A percentile compares a stretch with the other conserved stretches of the same genome.
Evolutionary conservation across 1,140 invertebrate species (phyloP).

Genomic region (Dysdera silvatica): DNA sequence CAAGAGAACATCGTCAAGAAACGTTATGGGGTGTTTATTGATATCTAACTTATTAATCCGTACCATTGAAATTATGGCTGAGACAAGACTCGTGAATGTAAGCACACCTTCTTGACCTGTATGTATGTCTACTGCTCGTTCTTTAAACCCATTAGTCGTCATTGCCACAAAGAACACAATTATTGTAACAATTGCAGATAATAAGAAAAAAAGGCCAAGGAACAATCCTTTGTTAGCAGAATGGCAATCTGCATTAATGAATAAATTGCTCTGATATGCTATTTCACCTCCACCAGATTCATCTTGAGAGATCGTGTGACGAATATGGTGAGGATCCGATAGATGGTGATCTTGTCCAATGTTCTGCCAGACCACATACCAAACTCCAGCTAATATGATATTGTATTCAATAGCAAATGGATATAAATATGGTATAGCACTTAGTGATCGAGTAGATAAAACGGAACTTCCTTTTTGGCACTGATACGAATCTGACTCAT

Average conservation of each 20-base stretch:
- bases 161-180: constrained; percentile 61
- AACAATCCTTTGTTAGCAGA: constrained; percentile 62
- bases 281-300: constrained; percentile 29
- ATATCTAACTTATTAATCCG: constrained; percentile 56
- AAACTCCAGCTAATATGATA: constrained; percentile 62
- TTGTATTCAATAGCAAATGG: constrained; percentile 67
- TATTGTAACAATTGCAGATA: constrained; percentile 51
- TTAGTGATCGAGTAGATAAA: constrained; percentile 27
- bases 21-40: constrained; percentile 55
- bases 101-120: constrained; percentile 39
- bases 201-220: constrained; percentile 56
- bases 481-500: constrained; percentile 2
- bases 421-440: constrained; percentile 52
- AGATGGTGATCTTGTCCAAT: constrained; percentile 53
- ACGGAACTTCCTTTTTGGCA: constrained; percentile 21
- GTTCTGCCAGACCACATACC: constrained; percentile 63
- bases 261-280: constrained; percentile 48
- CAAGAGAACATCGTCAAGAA: constrained; percentile 60
- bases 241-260: constrained; percentile 62
- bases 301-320: constrained; percentile 27
- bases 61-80: constrained; percentile 44
- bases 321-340: constrained; percentile 30
- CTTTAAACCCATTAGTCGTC: constrained; percentile 45
- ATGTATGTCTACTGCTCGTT: constrained; percentile 35
- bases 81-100: constrained; percentile 50